Percentiles rank a stretch among this genome's conserved stretches.
Conservation (phyloP, 2,113 vertebrate species). For the Recurvirostra avosetta region DNA sequence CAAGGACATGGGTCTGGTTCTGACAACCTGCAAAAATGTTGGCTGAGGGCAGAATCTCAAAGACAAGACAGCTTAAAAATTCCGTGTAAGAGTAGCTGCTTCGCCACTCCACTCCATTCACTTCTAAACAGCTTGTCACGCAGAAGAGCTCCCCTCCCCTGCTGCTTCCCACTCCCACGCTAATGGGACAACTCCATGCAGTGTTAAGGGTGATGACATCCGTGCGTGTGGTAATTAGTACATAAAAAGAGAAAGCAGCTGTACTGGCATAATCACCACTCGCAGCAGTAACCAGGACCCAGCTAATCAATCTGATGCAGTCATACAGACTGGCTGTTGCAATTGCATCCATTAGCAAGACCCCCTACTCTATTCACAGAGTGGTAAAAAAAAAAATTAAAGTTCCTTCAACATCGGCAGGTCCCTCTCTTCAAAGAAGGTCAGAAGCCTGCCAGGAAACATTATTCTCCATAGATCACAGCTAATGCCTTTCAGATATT, state of each 20-base stretch:
- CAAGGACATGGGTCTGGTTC: not conserved
- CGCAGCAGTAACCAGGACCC: slow-evolving; percentile 52
- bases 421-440: not conserved
- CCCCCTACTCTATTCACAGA: slow-evolving; percentile 25
- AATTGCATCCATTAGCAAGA: slow-evolving; percentile 53
- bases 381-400: not conserved
- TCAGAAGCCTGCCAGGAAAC: slow-evolving; percentile 10
- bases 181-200: slow-evolving; percentile 59
- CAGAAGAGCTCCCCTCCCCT: slow-evolving; percentile 42
- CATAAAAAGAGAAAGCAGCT: slow-evolving; percentile 54
- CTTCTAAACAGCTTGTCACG: slow-evolving; percentile 15
- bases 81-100: not conserved
- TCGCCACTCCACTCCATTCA: slow-evolving; percentile 7
- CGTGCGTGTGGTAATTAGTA: slow-evolving; percentile 47
- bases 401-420: not conserved
- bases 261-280: slow-evolving; percentile 51
- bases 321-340: slow-evolving; percentile 22
- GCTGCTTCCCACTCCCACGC: slow-evolving; percentile 46
- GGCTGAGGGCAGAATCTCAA: not conserved
- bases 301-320: slow-evolving; percentile 60
- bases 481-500: not conserved
- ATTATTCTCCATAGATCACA: not conserved
- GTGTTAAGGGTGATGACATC: slow-evolving; percentile 62
- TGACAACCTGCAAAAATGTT: not conserved
- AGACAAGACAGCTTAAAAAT: not conserved